Base-by-base conservation (phyloP, 2,113 vertebrate species). In the Aleadryas rufinucha region DNA sequence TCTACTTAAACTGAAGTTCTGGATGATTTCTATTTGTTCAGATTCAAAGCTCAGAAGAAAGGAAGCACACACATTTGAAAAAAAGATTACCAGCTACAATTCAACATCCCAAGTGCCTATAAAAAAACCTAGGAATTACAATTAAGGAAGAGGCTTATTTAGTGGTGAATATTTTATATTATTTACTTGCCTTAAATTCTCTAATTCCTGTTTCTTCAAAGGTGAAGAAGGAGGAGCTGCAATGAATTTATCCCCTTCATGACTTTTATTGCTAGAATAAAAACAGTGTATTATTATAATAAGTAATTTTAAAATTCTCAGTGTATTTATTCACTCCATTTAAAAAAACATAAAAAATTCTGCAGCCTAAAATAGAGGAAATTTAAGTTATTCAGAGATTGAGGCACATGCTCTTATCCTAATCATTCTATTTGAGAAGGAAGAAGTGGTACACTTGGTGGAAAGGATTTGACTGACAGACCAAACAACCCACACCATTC, bases 201-300 rank as follows among this genome's bases (percentile, higher is more conserved):
- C 99, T 49, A 99, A 97, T 96, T 99, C 99, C 91, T 99, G 99
- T 93, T 99, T 99, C 95, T 98, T 99, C 89, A 99, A 96, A 49
- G 99, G 99, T 4, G 99, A 99, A 57, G 99, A 99, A 23, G 99
- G 99, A 54, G 99, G 98, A 80, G 99, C 99, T 86, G 99, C 98
- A 95, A 99, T 97, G 94, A 99, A 99, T 97, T 99, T 99, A 95
- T 99, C 99, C 68, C 98, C 98, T 75, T 99, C 99, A 17, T 99
- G 99, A 94, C 98, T 99, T 98, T 99, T 99, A 94, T 98, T 99
- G 98, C 99, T 99, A 97, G 89, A 98, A 98, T 71, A 97, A 93
- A 98, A 93, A 91, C 3, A 97, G 19, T 49, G 7, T 74, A 66
- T 94, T 92, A 93, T 31, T 52, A 66, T 13, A 39, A 35, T 31